Evolutionary conservation across 1,140 invertebrate species (phyloP).

Genomic region (Drosophila ercepeae): DNA sequence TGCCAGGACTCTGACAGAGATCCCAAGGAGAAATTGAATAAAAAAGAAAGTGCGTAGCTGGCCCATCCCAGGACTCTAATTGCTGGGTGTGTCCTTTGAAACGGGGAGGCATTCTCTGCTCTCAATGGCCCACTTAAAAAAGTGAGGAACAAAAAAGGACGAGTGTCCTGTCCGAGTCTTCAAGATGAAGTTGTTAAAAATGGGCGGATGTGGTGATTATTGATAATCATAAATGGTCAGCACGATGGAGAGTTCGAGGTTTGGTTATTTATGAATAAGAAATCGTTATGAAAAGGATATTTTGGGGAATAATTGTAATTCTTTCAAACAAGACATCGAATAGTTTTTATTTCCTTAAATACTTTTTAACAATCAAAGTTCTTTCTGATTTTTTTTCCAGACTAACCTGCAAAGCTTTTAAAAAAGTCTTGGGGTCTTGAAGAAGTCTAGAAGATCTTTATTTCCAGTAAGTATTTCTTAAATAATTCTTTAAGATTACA

Average conservation of each 20-base stretch:
- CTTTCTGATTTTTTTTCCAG: too few species aligned
- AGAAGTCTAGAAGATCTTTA: too few species aligned
- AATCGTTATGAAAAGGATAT: neutral
- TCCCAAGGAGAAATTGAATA: conserved; percentile 2
- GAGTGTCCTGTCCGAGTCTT: conserved; percentile 1
- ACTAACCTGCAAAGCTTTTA: too few species aligned
- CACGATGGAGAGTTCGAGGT: neutral
- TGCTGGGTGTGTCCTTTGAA: conserved; percentile 67
- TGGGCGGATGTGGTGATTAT: conserved; percentile 1
- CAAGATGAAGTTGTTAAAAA: conserved; percentile 17
- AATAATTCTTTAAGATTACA: neutral
- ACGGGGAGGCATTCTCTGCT: conserved; percentile 32
- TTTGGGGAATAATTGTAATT: too few species aligned
- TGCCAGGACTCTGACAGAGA: neutral
- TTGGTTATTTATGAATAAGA: neutral
- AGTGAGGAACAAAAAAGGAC: neutral
- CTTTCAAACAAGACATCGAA: too few species aligned
- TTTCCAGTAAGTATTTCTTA: too few species aligned
- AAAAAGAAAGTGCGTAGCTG: conserved; percentile 13
- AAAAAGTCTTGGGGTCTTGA: too few species aligned
- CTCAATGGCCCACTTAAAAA: conserved; percentile 51
- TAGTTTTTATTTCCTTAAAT: too few species aligned
- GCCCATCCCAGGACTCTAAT: conserved; percentile 57
- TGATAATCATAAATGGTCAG: neutral
- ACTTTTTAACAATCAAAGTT: too few species aligned